Evolutionary conservation across 1,140 invertebrate species (phyloP), one percentile per base, ranked within the genome.

Genomic region (Physella acuta): DNA sequence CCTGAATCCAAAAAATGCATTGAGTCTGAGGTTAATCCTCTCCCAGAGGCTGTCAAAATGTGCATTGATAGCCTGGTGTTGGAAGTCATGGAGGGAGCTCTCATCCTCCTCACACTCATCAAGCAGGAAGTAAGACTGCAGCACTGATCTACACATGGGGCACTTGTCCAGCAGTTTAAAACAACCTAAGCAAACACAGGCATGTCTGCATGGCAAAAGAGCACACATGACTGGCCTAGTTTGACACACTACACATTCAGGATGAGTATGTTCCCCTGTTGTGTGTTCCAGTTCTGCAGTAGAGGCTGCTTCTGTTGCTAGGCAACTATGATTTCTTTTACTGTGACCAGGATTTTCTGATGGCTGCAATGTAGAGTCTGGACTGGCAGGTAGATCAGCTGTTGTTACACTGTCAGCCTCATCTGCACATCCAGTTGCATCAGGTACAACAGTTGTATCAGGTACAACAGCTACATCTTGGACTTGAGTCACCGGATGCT

Each of bases 191-290:
- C 92, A 93, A n/a, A 93, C 89, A 75, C 92, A 93, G 0, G 92
- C 92, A 82, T 93, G 92, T 26, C 90, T 83, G 86, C 92, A 94
- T 0, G 92, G 92, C 70, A 93, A 85, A 31, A 93, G 84, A n/a
- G 91, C 92, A 64, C 91, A 86, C 1, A 91, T 92, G 30, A 92
- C 84, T 1, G 90, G 90, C 75, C 89, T 89, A 73, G 88, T 89
- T 76, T 92, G 91, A 82, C 92, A 94, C 62, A 93, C 92, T 52
- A 92, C 91, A 84, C 92, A 93, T 24, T 75, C 75, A 52, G 66
- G 53, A 5, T 5, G 33, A 4, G 33, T 62, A n/a, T 3, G 20
- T 24, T 30, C 24, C 53, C 24, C 53, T 24, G n/a, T n/a, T n/a
- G n/a, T n/a, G n/a, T n/a, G n/a, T n/a, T n/a, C n/a, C n/a, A n/a